These are phyloP conservation scores for Zaprionus ornatus DNA, from an alignment of 1,140 invertebrate genomes.

Conservation along the genomic window DNA sequence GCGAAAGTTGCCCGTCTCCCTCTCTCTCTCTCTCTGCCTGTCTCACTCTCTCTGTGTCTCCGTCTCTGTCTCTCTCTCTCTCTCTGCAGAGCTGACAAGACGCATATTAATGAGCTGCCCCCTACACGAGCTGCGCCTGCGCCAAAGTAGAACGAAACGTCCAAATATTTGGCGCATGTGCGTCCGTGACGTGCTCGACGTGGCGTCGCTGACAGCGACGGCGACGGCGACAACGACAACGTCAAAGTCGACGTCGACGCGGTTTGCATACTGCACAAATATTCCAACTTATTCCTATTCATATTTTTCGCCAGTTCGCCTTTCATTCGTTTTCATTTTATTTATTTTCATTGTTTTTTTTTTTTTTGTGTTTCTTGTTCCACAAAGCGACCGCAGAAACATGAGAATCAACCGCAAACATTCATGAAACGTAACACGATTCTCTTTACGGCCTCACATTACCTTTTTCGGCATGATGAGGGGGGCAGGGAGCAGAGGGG, in stretches of 20 bases:
- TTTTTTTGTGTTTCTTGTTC: background rate
- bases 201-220: constrained; percentile 18
- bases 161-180: constrained; percentile 72
- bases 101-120: constrained; percentile 52
- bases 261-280: constrained; percentile 46
- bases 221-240: constrained; percentile 28
- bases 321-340: background rate
- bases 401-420: constrained; percentile 8
- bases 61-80: background rate
- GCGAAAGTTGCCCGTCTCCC: background rate
- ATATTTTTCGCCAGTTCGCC: constrained; percentile 35
- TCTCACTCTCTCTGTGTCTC: background rate
- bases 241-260: constrained; percentile 29
- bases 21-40: background rate
- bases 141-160: constrained; percentile 71
- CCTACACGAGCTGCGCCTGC: constrained; percentile 27
- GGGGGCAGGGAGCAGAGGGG: background rate
- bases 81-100: constrained; percentile 16
- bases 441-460: background rate
- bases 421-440: constrained; percentile 17
- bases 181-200: constrained; percentile 35
- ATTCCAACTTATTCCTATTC: constrained; percentile 21
- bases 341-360: constrained; percentile 4
- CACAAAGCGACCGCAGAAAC: constrained; percentile 31
- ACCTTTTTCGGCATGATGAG: background rate